Evolutionary conservation across 2,797 vertebrate genomes (phyloP).

Genomic region (Spinus pinus): DNA sequence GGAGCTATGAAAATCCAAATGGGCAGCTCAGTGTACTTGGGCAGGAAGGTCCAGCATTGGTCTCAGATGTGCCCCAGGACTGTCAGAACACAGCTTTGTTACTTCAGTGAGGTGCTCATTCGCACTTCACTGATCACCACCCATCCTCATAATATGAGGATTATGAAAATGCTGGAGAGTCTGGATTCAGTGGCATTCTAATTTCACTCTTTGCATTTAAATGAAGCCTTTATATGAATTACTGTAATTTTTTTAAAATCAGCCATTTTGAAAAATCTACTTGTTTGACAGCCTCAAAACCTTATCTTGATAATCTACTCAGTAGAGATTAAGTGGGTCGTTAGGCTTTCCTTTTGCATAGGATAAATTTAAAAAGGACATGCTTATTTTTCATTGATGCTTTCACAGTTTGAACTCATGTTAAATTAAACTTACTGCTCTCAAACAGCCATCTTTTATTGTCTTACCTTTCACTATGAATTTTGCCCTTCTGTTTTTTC

Average conservation of each 20-base stretch:
- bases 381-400: background rate
- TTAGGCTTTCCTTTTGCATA: background rate
- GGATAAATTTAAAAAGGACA: background rate
- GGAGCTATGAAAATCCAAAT: background rate
- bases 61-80: background rate
- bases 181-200: background rate
- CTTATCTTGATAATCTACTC: background rate
- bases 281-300: background rate
- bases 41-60: background rate
- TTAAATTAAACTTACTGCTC: background rate
- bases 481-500: constrained; percentile 57
- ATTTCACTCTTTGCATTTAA: constrained; percentile 2
- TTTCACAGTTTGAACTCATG: background rate
- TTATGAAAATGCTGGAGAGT: background rate
- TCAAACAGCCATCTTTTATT: background rate
- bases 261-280: background rate
- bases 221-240: background rate
- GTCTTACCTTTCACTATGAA: background rate
- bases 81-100: background rate
- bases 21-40: background rate
- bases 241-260: background rate
- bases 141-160: background rate
- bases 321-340: background rate
- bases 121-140: background rate
- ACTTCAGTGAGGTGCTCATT: background rate